phyloP scores from a whole-genome alignment of 2,888 invertebrate genomes.

The Coelinius sp. region DNA sequence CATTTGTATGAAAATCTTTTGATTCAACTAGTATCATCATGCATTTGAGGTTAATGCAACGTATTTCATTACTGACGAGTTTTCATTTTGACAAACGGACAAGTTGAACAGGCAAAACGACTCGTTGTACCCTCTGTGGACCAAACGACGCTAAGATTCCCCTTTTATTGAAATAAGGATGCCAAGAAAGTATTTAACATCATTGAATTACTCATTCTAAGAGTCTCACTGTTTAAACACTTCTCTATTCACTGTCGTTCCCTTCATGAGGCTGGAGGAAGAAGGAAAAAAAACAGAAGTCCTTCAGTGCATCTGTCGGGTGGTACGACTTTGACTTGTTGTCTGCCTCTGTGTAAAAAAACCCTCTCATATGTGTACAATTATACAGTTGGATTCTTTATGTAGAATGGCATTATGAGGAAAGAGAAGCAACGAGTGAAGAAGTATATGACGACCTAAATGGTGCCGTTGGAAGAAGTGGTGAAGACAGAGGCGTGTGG shows the following conservation, averaged over 20 bases:
- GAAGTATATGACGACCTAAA: conserved; percentile 45
- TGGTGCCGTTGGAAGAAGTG: conserved; percentile 10
- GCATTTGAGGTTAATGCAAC: conserved; percentile 66
- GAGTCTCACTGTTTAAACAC: conserved; percentile 32
- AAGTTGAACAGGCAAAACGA: neutral
- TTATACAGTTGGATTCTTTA: conserved; percentile 23
- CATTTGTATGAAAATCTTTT: neutral
- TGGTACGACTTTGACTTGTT: conserved; percentile 33
- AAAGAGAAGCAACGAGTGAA: conserved; percentile 45
- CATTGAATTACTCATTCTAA: conserved; percentile 15
- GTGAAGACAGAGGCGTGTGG: neutral
- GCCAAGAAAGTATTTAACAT: conserved; percentile 34
- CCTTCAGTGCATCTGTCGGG: conserved; percentile 25
- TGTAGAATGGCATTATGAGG: conserved; percentile 42
- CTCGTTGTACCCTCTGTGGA: conserved; percentile 42
- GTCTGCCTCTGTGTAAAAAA: conserved; percentile 35
- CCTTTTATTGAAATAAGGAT: conserved; percentile 21
- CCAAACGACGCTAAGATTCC: conserved; percentile 23
- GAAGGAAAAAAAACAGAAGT: neutral
- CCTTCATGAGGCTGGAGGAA: neutral
- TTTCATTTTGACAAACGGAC: conserved; percentile 60
- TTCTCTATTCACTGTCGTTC: conserved; percentile 10
- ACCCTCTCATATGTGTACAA: conserved; percentile 22
- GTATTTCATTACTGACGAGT: conserved; percentile 55
- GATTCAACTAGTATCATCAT: conserved; percentile 32